Percentiles rank a stretch among this genome's conserved stretches.
These are phyloP conservation scores for Idaea straminata DNA, from an alignment of 2,888 invertebrate species.

Conservation along the genomic window DNA sequence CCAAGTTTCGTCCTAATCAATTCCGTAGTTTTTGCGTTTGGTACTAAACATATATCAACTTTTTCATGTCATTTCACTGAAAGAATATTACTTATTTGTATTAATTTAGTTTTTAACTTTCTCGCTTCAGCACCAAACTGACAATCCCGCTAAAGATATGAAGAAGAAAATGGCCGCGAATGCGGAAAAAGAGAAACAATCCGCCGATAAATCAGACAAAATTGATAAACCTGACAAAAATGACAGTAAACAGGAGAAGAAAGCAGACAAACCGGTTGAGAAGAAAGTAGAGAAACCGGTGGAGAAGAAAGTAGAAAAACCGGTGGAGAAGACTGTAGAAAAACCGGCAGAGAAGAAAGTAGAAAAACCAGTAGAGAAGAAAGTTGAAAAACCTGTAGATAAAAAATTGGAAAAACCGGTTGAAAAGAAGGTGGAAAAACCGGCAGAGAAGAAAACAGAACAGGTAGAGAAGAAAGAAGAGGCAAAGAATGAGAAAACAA, in stretches of 20 bases:
- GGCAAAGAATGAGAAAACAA: constrained; percentile 48
- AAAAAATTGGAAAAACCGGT: constrained; percentile 28
- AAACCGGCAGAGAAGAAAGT: constrained; percentile 24
- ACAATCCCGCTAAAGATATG: constrained; percentile 69
- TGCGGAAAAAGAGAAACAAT: constrained; percentile 65
- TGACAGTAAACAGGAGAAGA: constrained; percentile 36
- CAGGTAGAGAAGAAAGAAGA: constrained; percentile 28
- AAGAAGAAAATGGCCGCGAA: constrained; percentile 72
- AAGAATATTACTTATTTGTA: too few relatives aligned
- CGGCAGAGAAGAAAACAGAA: constrained; percentile 24
- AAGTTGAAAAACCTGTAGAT: constrained; percentile 33
- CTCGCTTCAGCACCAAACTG: constrained; percentile 48
- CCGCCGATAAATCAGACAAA: constrained; percentile 53
- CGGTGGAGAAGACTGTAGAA: constrained; percentile 23
- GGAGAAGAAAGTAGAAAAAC: constrained; percentile 34
- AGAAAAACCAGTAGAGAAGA: constrained; percentile 24
- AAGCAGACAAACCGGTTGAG: constrained; percentile 33
- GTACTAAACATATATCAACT: too few relatives aligned
- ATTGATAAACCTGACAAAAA: constrained; percentile 33
- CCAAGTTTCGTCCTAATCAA: too few relatives aligned
- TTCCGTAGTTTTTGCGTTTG: too few relatives aligned
- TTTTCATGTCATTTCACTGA: too few relatives aligned
- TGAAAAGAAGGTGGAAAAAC: constrained; percentile 32
- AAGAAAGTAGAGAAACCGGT: constrained; percentile 32
- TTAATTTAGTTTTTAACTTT: too few relatives aligned